A percentile compares a stretch with the other conserved stretches of the same genome.
Evolutionary conservation across 2,888 invertebrate genomes (phyloP).

Genomic region (Lepidochrysops patricia): DNA sequence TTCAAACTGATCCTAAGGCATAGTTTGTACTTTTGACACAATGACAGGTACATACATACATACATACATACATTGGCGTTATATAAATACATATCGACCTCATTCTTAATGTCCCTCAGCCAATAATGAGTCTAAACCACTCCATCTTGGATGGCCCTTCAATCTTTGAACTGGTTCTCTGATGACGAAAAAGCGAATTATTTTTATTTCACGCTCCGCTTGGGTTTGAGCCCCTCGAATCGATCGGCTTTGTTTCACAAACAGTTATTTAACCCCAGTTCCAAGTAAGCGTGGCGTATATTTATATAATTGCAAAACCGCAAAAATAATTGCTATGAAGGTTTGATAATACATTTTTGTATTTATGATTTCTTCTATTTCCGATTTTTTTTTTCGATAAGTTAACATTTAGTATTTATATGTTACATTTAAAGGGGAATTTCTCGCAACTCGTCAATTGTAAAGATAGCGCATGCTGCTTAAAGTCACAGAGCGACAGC

Average conservation of each 20-base stretch:
- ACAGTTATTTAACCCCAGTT: conserved; percentile 28
- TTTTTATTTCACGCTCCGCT: conserved; percentile 55
- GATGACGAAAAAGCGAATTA: conserved; percentile 63
- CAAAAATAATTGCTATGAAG: too few relatives aligned
- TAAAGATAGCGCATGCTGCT: too few relatives aligned
- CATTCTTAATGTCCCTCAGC: conserved; percentile 57
- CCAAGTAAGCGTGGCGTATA: neutral
- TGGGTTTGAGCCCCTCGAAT: conserved; percentile 35
- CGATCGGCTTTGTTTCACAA: conserved; percentile 42
- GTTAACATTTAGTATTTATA: too few relatives aligned
- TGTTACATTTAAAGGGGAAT: too few relatives aligned
- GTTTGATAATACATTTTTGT: neutral
- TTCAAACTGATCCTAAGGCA: too few relatives aligned
- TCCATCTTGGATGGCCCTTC: conserved; percentile 57
- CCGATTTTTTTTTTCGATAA: too few relatives aligned
- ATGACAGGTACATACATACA: too few relatives aligned
- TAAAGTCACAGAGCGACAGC: too few relatives aligned
- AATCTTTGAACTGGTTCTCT: conserved; percentile 51
- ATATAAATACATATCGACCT: conserved; percentile 41
- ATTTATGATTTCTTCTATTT: too few relatives aligned
- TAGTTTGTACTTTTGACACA: too few relatives aligned
- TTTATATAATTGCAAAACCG: neutral
- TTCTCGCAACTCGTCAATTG: too few relatives aligned
- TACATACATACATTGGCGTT: too few relatives aligned
- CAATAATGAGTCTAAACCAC: conserved; percentile 67